These are phyloP conservation scores for Lepetodrilus schrolli DNA, from an alignment of 2,888 invertebrate genomes.

Conservation along the genomic window DNA sequence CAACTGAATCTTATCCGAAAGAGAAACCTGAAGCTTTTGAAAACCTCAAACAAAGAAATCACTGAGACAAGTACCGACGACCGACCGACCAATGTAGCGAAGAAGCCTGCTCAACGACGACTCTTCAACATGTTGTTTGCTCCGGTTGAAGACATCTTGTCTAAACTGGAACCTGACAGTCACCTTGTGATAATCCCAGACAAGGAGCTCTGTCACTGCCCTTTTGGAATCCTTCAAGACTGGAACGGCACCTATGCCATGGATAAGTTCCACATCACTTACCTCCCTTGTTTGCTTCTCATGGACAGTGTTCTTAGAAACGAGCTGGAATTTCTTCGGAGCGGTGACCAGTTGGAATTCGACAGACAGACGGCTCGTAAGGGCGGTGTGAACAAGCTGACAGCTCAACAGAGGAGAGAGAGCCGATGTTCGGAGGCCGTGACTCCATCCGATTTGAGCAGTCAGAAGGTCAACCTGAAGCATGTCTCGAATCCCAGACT, in stretches of 20 bases:
- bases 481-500: slow-evolving; percentile 64
- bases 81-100: slow-evolving; percentile 29
- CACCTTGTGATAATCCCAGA: slow-evolving; percentile 70
- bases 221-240: slow-evolving; percentile 65
- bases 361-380: slow-evolving; percentile 59
- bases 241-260: slow-evolving; percentile 43
- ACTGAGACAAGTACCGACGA: background rate
- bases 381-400: slow-evolving; percentile 49
- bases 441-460: background rate
- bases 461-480: slow-evolving; percentile 45
- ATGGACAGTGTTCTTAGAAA: slow-evolving; percentile 65
- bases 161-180: slow-evolving; percentile 54
- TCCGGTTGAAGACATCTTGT: slow-evolving; percentile 67
- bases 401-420: background rate
- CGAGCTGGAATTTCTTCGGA: slow-evolving; percentile 58
- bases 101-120: slow-evolving; percentile 53
- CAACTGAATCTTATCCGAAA: slow-evolving; percentile 46
- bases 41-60: slow-evolving; percentile 28
- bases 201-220: slow-evolving; percentile 62
- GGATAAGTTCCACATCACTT: slow-evolving; percentile 62
- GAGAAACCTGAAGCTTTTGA: slow-evolving; percentile 48
- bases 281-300: slow-evolving; percentile 63
- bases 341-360: slow-evolving; percentile 64
- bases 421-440: background rate
- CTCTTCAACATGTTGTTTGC: slow-evolving; percentile 68